These are phyloP conservation scores for Miichthys miiuy DNA, from an alignment of 2,797 vertebrate species.

Conservation along the genomic window DNA sequence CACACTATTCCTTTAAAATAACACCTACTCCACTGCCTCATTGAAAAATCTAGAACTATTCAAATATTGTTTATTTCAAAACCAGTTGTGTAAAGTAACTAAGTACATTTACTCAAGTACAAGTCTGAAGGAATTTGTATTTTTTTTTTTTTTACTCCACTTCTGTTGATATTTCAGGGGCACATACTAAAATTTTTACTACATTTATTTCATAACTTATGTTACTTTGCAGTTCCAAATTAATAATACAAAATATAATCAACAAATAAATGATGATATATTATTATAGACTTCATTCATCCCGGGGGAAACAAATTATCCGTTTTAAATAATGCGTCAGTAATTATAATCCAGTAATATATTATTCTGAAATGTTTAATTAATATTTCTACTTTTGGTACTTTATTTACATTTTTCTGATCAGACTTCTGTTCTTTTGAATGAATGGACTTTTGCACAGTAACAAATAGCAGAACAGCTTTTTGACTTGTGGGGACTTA, in stretches of 20 bases:
- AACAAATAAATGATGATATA: neutral
- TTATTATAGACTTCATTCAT: neutral
- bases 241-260: neutral
- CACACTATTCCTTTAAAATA: neutral
- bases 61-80: neutral
- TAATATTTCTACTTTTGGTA: neutral
- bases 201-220: neutral
- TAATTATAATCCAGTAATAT: neutral
- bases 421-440: neutral
- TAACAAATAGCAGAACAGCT: neutral
- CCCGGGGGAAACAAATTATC: neutral
- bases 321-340: neutral
- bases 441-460: neutral
- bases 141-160: neutral
- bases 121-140: neutral
- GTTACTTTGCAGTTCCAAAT: neutral
- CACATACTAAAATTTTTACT: no score
- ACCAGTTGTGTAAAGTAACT: neutral
- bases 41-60: neutral
- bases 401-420: neutral
- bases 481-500: neutral
- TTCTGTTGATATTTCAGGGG: no score
- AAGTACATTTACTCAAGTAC: neutral
- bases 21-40: no score
- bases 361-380: no score